phyloP scores from a whole-genome alignment of 2,888 invertebrate species.

The Tenthredo amoena region DNA sequence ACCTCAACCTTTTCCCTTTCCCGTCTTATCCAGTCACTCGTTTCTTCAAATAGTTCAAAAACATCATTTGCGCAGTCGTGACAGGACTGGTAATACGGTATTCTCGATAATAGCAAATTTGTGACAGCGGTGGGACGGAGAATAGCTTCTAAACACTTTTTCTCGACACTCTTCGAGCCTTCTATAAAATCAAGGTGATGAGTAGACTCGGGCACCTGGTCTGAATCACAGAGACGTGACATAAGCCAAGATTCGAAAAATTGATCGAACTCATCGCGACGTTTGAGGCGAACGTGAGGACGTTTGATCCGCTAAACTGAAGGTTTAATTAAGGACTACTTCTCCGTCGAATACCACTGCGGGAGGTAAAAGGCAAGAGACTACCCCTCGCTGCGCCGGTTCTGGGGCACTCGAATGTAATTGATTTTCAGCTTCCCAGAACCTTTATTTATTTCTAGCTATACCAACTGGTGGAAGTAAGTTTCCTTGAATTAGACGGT shows the following conservation, averaged over 20 bases:
- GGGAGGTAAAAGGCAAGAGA: neutral
- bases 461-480: constrained; percentile 1
- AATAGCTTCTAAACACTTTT: neutral
- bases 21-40: neutral
- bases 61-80: neutral
- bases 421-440: constrained; percentile 43
- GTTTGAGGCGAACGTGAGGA: constrained; percentile 12
- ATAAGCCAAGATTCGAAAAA: neutral
- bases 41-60: neutral
- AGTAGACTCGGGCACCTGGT: neutral
- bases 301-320: constrained; percentile 36
- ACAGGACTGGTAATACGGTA: neutral
- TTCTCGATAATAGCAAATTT: neutral
- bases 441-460: constrained; percentile 34
- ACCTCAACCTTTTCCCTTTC: neutral
- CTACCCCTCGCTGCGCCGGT: constrained; percentile 36
- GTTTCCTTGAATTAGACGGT: neutral
- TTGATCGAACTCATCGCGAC: constrained; percentile 9
- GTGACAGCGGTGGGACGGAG: constrained; percentile 3
- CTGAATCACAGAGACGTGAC: neutral
- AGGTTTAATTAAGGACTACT: constrained; percentile 46
- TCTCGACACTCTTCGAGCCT: neutral
- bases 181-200: neutral
- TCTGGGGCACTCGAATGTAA: constrained; percentile 39
- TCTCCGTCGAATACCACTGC: constrained; percentile 22